phyloP scores from a whole-genome alignment of 2,888 invertebrate genomes.

The Spicauda simplicius region DNA sequence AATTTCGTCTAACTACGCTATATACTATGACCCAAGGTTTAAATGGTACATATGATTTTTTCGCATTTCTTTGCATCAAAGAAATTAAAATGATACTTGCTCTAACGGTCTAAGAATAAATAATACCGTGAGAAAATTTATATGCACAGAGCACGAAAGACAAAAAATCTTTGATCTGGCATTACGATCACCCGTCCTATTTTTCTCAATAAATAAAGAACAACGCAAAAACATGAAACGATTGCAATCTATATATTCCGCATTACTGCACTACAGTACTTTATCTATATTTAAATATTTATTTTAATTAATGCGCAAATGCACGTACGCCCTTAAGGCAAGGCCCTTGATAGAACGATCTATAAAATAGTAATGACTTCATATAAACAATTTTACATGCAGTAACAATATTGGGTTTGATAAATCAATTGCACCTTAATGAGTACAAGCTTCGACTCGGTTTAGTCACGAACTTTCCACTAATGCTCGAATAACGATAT shows the following conservation, averaged over 20 bases:
- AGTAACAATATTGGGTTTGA: slow-evolving; percentile 49
- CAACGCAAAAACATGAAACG: background rate
- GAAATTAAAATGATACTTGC: no score
- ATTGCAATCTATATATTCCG: background rate
- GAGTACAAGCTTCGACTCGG: slow-evolving; percentile 33
- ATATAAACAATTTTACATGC: slow-evolving; percentile 47
- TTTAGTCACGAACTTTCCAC: slow-evolving; percentile 26
- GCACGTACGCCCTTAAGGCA: slow-evolving; percentile 29
- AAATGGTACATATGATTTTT: no score
- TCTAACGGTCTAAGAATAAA: no score
- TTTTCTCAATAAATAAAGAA: no score
- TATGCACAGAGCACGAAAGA: no score
- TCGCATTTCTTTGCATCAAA: no score
- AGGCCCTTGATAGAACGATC: slow-evolving; percentile 38
- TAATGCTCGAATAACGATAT: slow-evolving; percentile 17
- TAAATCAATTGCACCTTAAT: slow-evolving; percentile 55
- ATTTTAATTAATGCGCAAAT: slow-evolving; percentile 39
- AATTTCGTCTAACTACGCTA: no score
- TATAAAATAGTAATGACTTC: slow-evolving; percentile 40
- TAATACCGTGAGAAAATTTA: no score
- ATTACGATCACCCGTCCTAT: no score
- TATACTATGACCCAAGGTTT: no score
- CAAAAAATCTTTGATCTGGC: no score
- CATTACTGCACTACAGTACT: slow-evolving; percentile 1
- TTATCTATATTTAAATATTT: slow-evolving; percentile 23